These are phyloP conservation scores for Geothlypis trichas DNA, from an alignment of 2,113 vertebrate species.

Conservation along the genomic window DNA sequence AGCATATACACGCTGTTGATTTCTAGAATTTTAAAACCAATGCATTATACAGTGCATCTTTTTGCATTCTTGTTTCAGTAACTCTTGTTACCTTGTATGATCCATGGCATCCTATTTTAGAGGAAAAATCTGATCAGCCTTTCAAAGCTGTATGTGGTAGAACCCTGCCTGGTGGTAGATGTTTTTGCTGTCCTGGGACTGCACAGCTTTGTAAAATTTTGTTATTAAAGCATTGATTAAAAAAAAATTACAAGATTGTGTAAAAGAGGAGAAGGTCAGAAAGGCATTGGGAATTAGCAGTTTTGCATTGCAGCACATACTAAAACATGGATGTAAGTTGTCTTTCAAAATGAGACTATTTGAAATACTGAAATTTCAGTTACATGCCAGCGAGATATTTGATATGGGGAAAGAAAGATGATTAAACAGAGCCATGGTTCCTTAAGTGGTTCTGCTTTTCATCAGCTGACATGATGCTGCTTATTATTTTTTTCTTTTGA, in stretches of 20 bases:
- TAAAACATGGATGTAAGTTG: neutral
- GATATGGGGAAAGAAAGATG: neutral
- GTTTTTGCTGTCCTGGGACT: neutral
- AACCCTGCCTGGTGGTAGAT: neutral
- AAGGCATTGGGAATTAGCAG: neutral
- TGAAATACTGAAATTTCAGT: neutral
- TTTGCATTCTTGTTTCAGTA: neutral
- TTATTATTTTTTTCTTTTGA: neutral
- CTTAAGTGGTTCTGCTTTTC: neutral
- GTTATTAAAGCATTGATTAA: neutral
- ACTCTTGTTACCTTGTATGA: neutral
- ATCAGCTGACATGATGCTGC: neutral
- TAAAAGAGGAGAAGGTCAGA: neutral
- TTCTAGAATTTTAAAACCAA: neutral
- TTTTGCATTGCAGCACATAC: neutral
- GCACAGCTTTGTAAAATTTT: neutral
- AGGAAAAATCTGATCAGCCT: neutral
- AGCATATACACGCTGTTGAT: neutral
- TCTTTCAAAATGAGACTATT: neutral
- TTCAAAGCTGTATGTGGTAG: neutral
- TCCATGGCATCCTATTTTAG: neutral
- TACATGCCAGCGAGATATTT: neutral
- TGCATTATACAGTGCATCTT: neutral
- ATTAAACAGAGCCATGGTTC: neutral
- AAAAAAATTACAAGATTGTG: neutral